phyloP scores from a whole-genome alignment of 1,140 invertebrate species.

The Telenomus remus region DNA sequence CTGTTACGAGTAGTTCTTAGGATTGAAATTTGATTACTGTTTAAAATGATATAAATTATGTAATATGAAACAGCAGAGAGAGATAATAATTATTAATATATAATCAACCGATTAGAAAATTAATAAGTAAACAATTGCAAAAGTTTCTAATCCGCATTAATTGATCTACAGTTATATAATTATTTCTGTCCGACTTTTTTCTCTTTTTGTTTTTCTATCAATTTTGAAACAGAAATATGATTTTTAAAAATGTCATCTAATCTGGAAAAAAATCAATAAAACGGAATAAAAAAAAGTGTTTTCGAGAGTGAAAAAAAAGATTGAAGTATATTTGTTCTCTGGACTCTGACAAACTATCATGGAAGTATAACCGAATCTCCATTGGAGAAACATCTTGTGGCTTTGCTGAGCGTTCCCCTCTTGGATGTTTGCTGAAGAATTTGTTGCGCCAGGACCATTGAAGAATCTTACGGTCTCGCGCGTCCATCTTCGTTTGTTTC shows the following conservation, averaged over 20 bases:
- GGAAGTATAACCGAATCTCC: slow-evolving; percentile 1
- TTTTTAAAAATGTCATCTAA: too few species aligned
- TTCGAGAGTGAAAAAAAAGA: neutral
- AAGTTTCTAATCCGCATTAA: too few species aligned
- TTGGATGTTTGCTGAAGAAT: slow-evolving; percentile 36
- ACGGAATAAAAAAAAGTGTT: neutral
- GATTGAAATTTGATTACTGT: neutral
- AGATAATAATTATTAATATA: neutral
- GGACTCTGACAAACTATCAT: neutral
- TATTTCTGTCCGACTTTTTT: too few species aligned
- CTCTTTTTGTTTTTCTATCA: too few species aligned
- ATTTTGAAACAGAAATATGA: too few species aligned
- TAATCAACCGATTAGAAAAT: too few species aligned
- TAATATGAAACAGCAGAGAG: neutral
- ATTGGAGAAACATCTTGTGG: neutral
- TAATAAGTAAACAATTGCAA: too few species aligned
- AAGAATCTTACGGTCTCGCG: slow-evolving; percentile 55
- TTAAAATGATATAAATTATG: neutral
- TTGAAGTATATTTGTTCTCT: too few species aligned
- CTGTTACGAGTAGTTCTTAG: slow-evolving; percentile 10
- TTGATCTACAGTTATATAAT: too few species aligned
- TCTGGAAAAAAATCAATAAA: too few species aligned
- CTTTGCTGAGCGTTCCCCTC: slow-evolving; percentile 3
- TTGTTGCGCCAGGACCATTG: slow-evolving; percentile 55
- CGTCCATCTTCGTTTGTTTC: slow-evolving; percentile 43